Evolutionary conservation across 2,888 invertebrate genomes (phyloP), one percentile per base, ranked within the genome.

Genomic region (Cacoxenus indagator): DNA sequence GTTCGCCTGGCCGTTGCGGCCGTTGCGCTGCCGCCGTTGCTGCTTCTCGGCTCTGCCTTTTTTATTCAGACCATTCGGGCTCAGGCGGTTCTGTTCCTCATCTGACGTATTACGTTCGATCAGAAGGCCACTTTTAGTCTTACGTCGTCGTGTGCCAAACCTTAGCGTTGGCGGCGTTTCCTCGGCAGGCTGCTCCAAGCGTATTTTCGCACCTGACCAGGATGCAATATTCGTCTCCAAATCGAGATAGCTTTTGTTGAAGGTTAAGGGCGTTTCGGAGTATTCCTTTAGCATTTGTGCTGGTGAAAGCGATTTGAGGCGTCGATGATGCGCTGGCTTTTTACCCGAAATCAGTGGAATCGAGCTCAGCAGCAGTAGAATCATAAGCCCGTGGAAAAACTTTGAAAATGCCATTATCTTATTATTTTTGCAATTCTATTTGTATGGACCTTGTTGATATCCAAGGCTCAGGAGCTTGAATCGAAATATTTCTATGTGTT

Each of bases 91-190:
- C 3, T 31, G 59, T 26, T 54, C 24, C 24, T 4, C 22, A 0
- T 46, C 46, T 2, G 72, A 75, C 67, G 83, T 78, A 71, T 85
- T 85, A 83, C 85, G 84, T 83, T 85, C 84, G 71, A 85, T 85
- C 71, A 84, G 74, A 26, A 84, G 80, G 73, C 85, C 84, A 84
- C 85, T 85, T 81, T 85, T 85, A 75, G 86, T 85, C 85, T 85
- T 85, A 72, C 78, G 84, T 31, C 84, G 78, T 14, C 76, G 72
- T 68, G 55, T 59, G 45, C 8, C 37, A 19, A 37, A 11, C 68
- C 74, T 51, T 69, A 69, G 66, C 64, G 73, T 68, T 68, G 72
- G 5, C 67, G 65, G 4, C 46, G 70, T n/a, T 70, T 64, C 11
- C 22, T 51, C 51, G 22, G 4, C 22, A 1, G 51, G 22, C 22